Evolutionary conservation across 2,888 invertebrate genomes (phyloP).

Genomic region (Drosophila anceps): DNA sequence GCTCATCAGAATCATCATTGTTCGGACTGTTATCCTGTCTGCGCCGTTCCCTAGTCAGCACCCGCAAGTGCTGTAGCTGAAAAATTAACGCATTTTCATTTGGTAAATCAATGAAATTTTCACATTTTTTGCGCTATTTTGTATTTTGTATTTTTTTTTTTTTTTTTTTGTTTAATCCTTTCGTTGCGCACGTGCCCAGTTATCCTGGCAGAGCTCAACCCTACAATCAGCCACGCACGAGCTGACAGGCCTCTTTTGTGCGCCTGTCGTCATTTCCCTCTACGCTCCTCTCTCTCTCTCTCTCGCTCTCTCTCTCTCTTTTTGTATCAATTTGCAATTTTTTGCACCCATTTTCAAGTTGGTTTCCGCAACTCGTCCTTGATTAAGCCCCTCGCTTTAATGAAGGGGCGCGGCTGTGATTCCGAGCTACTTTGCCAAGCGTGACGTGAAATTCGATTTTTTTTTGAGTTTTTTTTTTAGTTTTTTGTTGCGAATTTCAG

Average conservation of each 20-base stretch:
- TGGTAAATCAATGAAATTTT: constrained; percentile 61
- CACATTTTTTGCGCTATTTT: constrained; percentile 30
- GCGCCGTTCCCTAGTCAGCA: constrained; percentile 35
- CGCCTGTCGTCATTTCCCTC: constrained; percentile 59
- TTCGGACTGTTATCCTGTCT: constrained; percentile 6
- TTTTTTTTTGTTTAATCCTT: constrained; percentile 63
- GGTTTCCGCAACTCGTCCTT: constrained; percentile 60
- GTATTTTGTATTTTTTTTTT: constrained; percentile 12
- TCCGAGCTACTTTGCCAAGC: constrained; percentile 64
- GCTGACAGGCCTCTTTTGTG: constrained; percentile 72
- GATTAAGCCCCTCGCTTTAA: constrained; percentile 64
- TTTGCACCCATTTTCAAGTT: constrained; percentile 80
- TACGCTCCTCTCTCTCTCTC: not conserved
- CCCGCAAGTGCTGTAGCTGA: constrained; percentile 47
- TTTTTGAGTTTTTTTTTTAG: constrained; percentile 30
- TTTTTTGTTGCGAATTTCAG: no score
- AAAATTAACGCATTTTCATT: constrained; percentile 66
- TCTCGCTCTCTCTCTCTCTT: no score
- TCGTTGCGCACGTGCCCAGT: constrained; percentile 72
- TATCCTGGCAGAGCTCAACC: constrained; percentile 68
- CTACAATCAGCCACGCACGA: constrained; percentile 81
- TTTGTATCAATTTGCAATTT: constrained; percentile 76
- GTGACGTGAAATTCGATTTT: constrained; percentile 70
- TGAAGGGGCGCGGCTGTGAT: constrained; percentile 76
- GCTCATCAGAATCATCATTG: constrained; percentile 38